Evolutionary conservation across 1,140 invertebrate genomes (phyloP), one percentile per base, ranked within the genome.

Genomic region (Aphelenchoides besseyi): DNA sequence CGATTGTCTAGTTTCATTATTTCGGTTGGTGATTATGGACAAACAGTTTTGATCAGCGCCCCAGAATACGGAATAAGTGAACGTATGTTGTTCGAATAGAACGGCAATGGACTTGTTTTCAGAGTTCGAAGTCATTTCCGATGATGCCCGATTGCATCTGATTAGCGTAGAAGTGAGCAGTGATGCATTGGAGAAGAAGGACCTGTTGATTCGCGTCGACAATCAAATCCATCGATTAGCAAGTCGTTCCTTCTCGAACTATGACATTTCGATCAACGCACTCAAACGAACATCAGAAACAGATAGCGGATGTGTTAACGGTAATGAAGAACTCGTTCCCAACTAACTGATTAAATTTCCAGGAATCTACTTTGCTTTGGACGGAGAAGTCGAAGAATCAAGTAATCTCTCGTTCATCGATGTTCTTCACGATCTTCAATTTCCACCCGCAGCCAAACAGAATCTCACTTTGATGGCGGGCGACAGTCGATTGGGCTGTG

Each of bases 361-460:
- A 59, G 55, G 55, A 59, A 59, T 59, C 5, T 59, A 59, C 55
- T 59, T 59, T 33, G 55, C 55, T 28, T 29, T 59, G 55, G 55
- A 59, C 5, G 18, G 18, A 5, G 55, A 59, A 5, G 5, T 5
- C 12, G 5, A 59, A 33, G 5, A 59, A 33, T 5, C 5, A 23
- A 59, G 55, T 59, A 18, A 33, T 8, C 55, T 59, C 12, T 28
- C 55, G 5, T 59, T 8, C 18, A 23, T 59, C 18, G 32, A 59
- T 33, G 55, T 59, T 8, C 5, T 8, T 12, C 5, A 59, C 5
- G 41, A 48, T 23, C 41, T 48, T 23, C 5, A 5, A 8, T 33
- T 5, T 5, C 55, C 18, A 23, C 55, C 32, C 5, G 23, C 16
- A 28, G 18, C 18, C 5, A 18, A 59, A 8, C 55, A 8, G 23